Base-by-base conservation (phyloP, 2,113 vertebrate species). In the Cyphomyrus plagiostoma region DNA sequence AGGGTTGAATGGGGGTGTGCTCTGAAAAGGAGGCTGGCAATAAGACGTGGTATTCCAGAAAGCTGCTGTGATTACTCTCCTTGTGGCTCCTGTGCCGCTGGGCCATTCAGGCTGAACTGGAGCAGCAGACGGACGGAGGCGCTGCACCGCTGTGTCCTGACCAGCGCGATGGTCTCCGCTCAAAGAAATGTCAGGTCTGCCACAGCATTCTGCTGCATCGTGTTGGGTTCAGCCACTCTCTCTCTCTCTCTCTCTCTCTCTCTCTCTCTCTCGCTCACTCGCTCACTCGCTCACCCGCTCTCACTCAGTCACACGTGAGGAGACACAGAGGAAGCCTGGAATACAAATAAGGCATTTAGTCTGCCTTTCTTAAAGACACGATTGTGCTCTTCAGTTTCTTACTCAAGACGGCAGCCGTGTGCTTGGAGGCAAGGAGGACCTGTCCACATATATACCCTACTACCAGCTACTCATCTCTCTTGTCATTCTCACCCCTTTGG, bases 321-420 rank as follows among this genome's bases (percentile, higher is more conserved):
- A 95, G 93, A 93, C 92, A 91, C 90, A 89, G 91, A 83, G 89
- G 91, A 92, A 92, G 94, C 90, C 92, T 62, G 46, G 95, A 95
- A 96, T 96, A 95, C 95, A 95, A 96, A 96, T 96, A 92, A 93
- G 94, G 89, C 92, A 89, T 94, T 91, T 90, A 92, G 88, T 89
- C 89, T 89, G 87, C 91, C 92, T 93, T 90, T 90, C 93, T 95
- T 95, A 95, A 96, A 95, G 93, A 95, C 90, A 66, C 92, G 93
- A 94, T 95, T 96, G 95, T 96, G 91, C 91, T 92, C 92, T 92
- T 74, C 46, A 90, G 85, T 93, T 91, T 90, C 49, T 91, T 88
- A 74, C 84, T 91, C 56, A 87, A 62, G 23, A 93, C 70, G 21
- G 23, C 50, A 52, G 49, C 85, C 49, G 13, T 86, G 85, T 86